Base-by-base conservation (phyloP, 1,140 invertebrate genomes). In the Bicyclus anynana region DNA sequence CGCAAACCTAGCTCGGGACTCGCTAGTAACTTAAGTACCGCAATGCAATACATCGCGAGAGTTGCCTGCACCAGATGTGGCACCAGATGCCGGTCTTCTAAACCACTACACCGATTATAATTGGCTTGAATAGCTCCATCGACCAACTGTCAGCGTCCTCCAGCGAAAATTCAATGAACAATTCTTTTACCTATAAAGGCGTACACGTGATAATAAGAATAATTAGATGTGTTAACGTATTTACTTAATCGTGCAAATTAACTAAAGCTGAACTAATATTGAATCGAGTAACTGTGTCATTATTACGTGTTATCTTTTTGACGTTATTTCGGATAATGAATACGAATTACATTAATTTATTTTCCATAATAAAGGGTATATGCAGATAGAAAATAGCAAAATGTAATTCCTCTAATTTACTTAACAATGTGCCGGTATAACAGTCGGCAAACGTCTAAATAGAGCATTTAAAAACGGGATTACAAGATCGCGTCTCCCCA, bases 21-120 rank as follows among this genome's bases (percentile, higher is more conserved):
- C 50, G 67, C 69, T 72, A 77, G 77, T 76, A 82, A 82, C 68
- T 69, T 62, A 65, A 82, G 74, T 58, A 59, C 65, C 63, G 79
- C 77, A 82, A 74, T 63, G 72, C 74, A 79, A 75, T 74, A 77
- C 73, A 62, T 65, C 59, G 63, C 53, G 66, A 69, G 72, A 69
- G 67, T 61, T 65, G 71, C 78, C 70, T 69, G 69, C 72, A 69
- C 67, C 82, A 84, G 67, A 77, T 87, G 82, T 63, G 63, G 12
- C 49, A 54, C 51, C 69, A 70, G 55, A 67, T 74, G 69, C 61
- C 78, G 84, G 84, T 77, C 79, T 87, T 87, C 83, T 86, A 80
- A 87, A 53, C 70, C 84, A 87, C 66, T 87, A 80, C 81, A 84
- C 84, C 73, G 78, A 79, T 83, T 77, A 82, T 81, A 77, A 81